phyloP scores from a whole-genome alignment of 2,888 invertebrate species.

The Cantharis rufa region DNA sequence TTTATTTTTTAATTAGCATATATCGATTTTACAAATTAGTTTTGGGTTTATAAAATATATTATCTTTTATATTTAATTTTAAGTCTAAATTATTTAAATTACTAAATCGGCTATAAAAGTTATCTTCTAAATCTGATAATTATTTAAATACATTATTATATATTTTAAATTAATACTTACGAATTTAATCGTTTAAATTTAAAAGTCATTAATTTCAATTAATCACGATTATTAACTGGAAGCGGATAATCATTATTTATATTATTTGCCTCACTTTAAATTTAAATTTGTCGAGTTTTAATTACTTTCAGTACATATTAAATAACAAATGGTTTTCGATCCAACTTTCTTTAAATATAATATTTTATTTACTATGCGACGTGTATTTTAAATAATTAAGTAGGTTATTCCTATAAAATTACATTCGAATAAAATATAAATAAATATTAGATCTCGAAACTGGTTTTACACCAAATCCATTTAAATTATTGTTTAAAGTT shows the following conservation, averaged over 20 bases:
- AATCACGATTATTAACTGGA: not conserved
- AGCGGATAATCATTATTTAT: not conserved
- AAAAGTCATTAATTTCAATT: slow-evolving; percentile 3
- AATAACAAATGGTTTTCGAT: not conserved
- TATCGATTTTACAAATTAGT: not conserved
- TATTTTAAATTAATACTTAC: not conserved
- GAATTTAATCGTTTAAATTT: not conserved
- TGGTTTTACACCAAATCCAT: not conserved
- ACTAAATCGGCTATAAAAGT: not conserved
- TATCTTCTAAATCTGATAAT: not conserved
- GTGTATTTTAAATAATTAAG: not conserved
- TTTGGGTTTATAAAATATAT: not conserved
- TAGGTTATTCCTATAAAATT: not conserved
- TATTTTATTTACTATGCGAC: not conserved
- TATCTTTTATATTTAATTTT: not conserved
- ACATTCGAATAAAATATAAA: not conserved
- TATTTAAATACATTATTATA: slow-evolving; percentile 1
- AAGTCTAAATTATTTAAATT: not conserved
- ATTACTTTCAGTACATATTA: not conserved
- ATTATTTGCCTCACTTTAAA: not conserved
- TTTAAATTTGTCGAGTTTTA: not conserved
- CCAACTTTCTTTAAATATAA: not conserved
- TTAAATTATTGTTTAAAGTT: not conserved
- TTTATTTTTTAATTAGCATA: not conserved
- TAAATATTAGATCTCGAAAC: not conserved